Percentiles rank a stretch among this genome's conserved stretches.
Evolutionary conservation across 2,797 vertebrate genomes (phyloP).

Genomic region (Xenops minutus): DNA sequence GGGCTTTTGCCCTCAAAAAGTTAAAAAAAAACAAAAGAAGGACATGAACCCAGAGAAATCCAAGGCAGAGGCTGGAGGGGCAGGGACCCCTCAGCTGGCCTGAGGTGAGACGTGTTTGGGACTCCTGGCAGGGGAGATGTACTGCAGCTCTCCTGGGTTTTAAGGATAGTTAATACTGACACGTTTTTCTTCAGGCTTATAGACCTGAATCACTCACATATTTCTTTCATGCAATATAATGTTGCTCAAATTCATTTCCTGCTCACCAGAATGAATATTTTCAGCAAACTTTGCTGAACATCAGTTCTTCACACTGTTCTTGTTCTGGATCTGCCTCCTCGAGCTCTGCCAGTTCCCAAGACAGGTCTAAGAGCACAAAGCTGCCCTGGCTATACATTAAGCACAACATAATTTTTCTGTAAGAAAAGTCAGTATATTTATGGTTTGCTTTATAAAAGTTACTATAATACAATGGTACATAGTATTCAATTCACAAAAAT

Average conservation of each 20-base stretch:
- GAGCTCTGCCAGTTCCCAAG: background rate
- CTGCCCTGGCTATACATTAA: slow-evolving; percentile 29
- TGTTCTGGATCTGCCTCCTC: background rate
- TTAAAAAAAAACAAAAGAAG: background rate
- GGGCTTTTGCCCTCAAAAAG: background rate
- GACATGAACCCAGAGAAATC: background rate
- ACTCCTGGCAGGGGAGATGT: background rate
- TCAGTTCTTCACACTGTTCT: background rate
- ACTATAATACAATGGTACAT: slow-evolving; percentile 91
- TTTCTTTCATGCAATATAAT: background rate
- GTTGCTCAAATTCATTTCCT: background rate
- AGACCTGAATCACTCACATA: background rate
- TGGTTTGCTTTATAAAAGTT: slow-evolving; percentile 92
- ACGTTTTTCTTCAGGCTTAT: background rate
- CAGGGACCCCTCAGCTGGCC: background rate
- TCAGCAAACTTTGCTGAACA: background rate
- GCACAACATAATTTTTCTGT: slow-evolving; percentile 74
- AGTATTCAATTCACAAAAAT: slow-evolving; percentile 90
- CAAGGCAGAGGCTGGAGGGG: background rate
- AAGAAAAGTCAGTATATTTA: slow-evolving; percentile 92
- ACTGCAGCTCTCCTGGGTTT: background rate
- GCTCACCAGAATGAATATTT: background rate
- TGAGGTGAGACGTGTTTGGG: rapidly evolving
- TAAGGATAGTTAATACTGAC: background rate
- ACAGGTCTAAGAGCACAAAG: background rate